Evolutionary conservation across 2,113 vertebrate species (phyloP).

Genomic region (Centropus unirufus): DNA sequence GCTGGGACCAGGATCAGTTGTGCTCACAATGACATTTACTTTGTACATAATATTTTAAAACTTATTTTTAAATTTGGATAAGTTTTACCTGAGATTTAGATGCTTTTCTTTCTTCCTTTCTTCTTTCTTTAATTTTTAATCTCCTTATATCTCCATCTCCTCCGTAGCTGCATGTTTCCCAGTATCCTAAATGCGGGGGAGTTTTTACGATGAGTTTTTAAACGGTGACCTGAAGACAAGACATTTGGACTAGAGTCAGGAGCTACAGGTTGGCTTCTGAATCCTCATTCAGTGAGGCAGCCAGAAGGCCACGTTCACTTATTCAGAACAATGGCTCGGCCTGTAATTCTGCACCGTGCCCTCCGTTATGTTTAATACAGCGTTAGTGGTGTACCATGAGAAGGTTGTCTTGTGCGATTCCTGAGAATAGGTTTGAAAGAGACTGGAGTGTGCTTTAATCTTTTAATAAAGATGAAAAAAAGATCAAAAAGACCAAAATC

Average conservation of each 20-base stretch:
- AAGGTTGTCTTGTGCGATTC: not conserved
- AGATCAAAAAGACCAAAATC: not conserved
- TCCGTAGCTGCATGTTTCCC: not conserved
- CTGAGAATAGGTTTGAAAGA: not conserved
- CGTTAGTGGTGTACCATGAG: not conserved
- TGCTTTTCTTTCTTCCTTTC: not conserved
- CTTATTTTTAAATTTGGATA: not conserved
- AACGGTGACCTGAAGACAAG: not conserved
- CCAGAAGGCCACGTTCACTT: not conserved
- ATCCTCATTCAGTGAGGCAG: not conserved
- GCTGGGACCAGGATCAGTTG: not conserved
- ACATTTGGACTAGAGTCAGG: not conserved
- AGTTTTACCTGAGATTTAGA: not conserved
- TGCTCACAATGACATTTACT: conserved; percentile 32
- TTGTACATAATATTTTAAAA: not conserved
- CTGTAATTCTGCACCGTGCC: not conserved
- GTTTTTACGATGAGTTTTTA: not conserved
- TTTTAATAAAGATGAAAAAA: not conserved
- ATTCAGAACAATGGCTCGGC: not conserved
- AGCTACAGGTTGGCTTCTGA: not conserved
- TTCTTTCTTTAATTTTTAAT: not conserved
- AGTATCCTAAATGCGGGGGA: not conserved
- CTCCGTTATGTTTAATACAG: rapidly evolving
- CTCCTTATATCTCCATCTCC: not conserved
- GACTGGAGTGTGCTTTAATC: not conserved